These are phyloP conservation scores for Pagetopsis macropterus DNA, from an alignment of 2,797 vertebrate genomes.

Conservation along the genomic window DNA sequence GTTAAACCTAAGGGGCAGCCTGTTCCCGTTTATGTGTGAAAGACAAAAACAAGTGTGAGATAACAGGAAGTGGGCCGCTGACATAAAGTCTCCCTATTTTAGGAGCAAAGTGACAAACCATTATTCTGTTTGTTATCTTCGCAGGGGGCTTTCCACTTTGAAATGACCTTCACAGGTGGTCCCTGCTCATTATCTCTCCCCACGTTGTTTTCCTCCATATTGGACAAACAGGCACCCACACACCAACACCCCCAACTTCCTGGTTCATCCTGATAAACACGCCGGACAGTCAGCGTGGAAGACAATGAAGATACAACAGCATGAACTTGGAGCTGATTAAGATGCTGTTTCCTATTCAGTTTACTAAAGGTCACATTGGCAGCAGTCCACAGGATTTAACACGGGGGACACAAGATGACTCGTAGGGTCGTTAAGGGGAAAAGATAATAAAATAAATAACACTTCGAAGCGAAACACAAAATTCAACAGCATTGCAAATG, in stretches of 20 bases:
- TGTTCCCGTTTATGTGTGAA: neutral
- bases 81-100: constrained; percentile 54
- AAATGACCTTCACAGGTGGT: constrained; percentile 79
- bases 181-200: constrained; percentile 54
- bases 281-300: constrained; percentile 23
- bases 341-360: constrained; percentile 7
- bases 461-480: too few relatives aligned
- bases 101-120: constrained; percentile 53
- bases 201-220: constrained; percentile 71
- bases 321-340: constrained; percentile 11
- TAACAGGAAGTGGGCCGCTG: constrained; percentile 68
- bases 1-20: neutral
- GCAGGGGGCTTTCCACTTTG: constrained; percentile 66
- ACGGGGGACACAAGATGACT: neutral
- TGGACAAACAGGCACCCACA: constrained; percentile 66
- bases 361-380: neutral
- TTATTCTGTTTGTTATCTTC: constrained; percentile 73
- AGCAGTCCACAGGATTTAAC: neutral
- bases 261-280: constrained; percentile 59
- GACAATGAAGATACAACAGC: constrained; percentile 41
- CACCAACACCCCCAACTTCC: constrained; percentile 55
- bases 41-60: constrained; percentile 52
- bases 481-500: too few relatives aligned
- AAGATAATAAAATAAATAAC: neutral
- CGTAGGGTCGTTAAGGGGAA: neutral